phyloP scores from a whole-genome alignment of 1,140 invertebrate species.

The Pseudomyrmex gracilis region DNA sequence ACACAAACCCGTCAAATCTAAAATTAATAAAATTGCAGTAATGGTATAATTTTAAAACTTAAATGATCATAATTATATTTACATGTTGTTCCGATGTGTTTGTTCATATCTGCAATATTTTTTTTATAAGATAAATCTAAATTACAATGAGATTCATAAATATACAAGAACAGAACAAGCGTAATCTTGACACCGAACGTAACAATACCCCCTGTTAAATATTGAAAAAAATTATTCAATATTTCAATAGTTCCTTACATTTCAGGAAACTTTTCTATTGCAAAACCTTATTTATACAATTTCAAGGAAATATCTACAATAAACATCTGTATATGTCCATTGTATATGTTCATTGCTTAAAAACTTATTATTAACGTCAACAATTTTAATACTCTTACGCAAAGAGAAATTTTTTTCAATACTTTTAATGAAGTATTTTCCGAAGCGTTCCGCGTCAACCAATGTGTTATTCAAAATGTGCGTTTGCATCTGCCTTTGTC shows the following conservation, averaged over 20 bases:
- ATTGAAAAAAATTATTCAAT: background rate
- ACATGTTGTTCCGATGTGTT: too few species aligned
- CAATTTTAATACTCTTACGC: background rate
- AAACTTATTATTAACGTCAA: background rate
- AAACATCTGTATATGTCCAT: too few species aligned
- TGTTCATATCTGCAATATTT: too few species aligned
- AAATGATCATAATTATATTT: too few species aligned
- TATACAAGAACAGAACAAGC: too few species aligned
- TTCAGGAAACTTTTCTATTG: background rate
- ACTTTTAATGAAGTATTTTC: slow-evolving; percentile 53
- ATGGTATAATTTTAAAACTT: too few species aligned
- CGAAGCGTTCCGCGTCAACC: slow-evolving; percentile 10
- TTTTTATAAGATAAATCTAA: too few species aligned
- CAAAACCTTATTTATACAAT: background rate
- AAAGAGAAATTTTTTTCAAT: slow-evolving; percentile 26
- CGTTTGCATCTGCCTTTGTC: background rate
- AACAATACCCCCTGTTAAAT: background rate
- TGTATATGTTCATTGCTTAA: too few species aligned
- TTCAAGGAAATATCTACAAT: background rate
- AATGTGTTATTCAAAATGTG: background rate
- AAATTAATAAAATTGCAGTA: background rate
- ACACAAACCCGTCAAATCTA: slow-evolving; percentile 12
- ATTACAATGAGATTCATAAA: too few species aligned
- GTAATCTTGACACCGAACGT: too few species aligned
- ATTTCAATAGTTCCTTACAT: background rate